Evolutionary conservation across 2,797 vertebrate species (phyloP), one percentile per base, ranked within the genome.

Genomic region (Bovichtus diacanthus): DNA sequence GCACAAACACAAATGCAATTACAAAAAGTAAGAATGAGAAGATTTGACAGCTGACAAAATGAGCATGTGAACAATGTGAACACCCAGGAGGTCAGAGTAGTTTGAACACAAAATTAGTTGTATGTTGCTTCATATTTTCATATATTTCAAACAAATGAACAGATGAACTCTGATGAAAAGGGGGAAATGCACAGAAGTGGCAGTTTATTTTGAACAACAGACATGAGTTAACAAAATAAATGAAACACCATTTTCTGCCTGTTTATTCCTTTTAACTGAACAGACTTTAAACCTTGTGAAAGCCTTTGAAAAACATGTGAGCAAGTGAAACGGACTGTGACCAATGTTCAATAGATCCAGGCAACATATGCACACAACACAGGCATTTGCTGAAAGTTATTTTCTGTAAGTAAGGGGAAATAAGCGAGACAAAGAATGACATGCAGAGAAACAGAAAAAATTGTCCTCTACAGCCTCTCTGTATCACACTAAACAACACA

Each of bases 391-490:
- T 77, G 19, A 74, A 64, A 58, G 49, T 34, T 41, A 4, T 49
- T 64, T 41, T 59, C 43, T 46, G n/a, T n/a, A 15, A 58, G 16
- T 59, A 13, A 51, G 6, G 15, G 53, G 41, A 82, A 72, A 87
- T 39, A 58, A 50, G 23, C 18, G 46, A 59, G 54, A 62, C 39
- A 75, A 49, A 66, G 41, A 70, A 60, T 64, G 68, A 68, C 39
- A 55, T 5, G 29, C 60, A 73, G 19, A 68, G 18, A 74, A 64
- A 70, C 43, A 39, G 27, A 66, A 34, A 29, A 62, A 46, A 0
- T 9, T 56, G 76, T 76, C 25, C 41, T 25, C 11, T 23, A 18
- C 9, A 65, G 60, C n/a, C 36, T 67, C 10, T 13, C 27, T 49
- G 2, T 21, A 7, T 38, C 10, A 70, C 64, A 75, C 23, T 38